Evolutionary conservation across 2,888 invertebrate genomes (phyloP).

Genomic region (Lymantria monacha): DNA sequence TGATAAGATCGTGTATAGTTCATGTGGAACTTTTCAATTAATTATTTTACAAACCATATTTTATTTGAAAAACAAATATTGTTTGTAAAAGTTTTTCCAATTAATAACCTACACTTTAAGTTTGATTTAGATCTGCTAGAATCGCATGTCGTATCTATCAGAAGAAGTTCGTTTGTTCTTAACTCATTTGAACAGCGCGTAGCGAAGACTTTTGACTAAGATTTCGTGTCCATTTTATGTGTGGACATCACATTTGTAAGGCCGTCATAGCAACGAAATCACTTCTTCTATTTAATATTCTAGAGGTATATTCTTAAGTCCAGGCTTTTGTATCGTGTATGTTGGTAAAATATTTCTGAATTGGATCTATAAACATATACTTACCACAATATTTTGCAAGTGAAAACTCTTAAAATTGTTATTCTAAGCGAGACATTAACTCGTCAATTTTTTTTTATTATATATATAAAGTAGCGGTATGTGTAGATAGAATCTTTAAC

Average conservation of each 20-base stretch:
- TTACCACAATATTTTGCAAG: no score
- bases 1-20: not conserved
- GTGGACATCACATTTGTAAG: slow-evolving; percentile 6
- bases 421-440: no score
- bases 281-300: slow-evolving; percentile 8
- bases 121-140: not conserved
- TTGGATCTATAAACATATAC: not conserved
- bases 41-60: not conserved
- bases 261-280: slow-evolving; percentile 6
- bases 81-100: no score
- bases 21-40: not conserved
- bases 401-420: no score
- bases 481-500: no score
- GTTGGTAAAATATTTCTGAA: not conserved
- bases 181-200: slow-evolving; percentile 1
- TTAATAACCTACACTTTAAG: not conserved
- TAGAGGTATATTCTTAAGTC: slow-evolving; percentile 14
- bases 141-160: not conserved
- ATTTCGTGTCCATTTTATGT: slow-evolving; percentile 4
- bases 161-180: slow-evolving; percentile 11
- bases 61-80: not conserved
- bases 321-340: slow-evolving; percentile 17
- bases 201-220: slow-evolving; percentile 15
- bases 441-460: no score
- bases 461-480: no score